Percentiles rank a stretch among this genome's conserved stretches.
Conservation (phyloP, 2,888 invertebrate genomes). For the Mimachlamys varia region DNA sequence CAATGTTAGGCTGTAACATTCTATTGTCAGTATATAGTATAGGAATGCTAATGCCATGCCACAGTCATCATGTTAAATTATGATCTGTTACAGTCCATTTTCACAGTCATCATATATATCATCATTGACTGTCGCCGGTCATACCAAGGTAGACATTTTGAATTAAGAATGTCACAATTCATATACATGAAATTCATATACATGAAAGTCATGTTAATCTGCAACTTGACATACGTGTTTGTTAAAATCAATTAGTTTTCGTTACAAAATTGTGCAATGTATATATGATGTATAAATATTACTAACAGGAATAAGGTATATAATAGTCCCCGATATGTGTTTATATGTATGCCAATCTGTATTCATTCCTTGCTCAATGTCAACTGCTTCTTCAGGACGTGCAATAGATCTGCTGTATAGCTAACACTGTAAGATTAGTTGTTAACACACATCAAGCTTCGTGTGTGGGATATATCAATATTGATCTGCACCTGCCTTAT, state of each 20-base stretch:
- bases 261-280: not conserved
- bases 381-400: not conserved
- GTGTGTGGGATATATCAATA: not conserved
- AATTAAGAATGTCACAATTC: no score
- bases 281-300: not conserved
- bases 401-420: not conserved
- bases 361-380: not conserved
- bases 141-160: no score
- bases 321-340: not conserved
- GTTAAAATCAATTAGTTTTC: not conserved
- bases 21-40: no score
- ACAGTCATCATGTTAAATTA: no score
- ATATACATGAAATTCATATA: no score
- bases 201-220: no score
- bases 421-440: not conserved
- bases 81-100: no score
- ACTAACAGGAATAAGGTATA: not conserved
- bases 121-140: no score
- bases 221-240: no score
- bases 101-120: no score
- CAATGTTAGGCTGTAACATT: no score
- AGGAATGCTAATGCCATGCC: no score
- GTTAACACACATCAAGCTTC: not conserved
- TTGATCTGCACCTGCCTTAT: not conserved
- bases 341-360: not conserved